Evolutionary conservation across 1,140 invertebrate species (phyloP), one percentile per base, ranked within the genome.

Genomic region (Leptestheria dahalacensis): DNA sequence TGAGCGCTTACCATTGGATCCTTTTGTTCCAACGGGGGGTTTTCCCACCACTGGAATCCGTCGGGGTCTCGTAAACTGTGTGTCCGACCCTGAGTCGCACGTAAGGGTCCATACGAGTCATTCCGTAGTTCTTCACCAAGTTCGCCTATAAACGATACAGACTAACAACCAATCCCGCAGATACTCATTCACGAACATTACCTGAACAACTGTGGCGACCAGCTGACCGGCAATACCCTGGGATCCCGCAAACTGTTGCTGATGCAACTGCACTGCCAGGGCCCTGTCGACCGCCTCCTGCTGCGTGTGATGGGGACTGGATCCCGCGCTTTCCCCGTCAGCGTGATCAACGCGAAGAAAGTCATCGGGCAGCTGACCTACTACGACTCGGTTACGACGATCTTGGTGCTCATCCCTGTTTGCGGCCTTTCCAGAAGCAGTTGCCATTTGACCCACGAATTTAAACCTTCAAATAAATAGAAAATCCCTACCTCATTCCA

Each of bases 91-190:
- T 78, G 50, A 97, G 69, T 65, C 92, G 77, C n/a, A 89, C 89
- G 72, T 97, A 97, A 0, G 92, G 92, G 74, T 97, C 92, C 93
- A 97, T 97, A 62, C 88, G 78, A 2, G 90, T 89, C 64, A 97
- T 77, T 33, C 94, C 93, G 82, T 97, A 98, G 73, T 97, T 97
- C 74, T 97, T 96, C 1, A 84, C 83, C 56, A 98, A 75, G 74
- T 91, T 93, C 9, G 92, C 86, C 79, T 86, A 65, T 48, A 71
- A 70, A 63, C 47, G n/a, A n/a, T n/a, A n/a, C n/a, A n/a, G n/a
- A 60, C 33, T 33, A 62, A 59, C 66, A 20, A 54, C 41, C 2
- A 49, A 29, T 41, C 33, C 15, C 33, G n/a, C n/a, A n/a, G n/a
- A n/a, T n/a, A n/a, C n/a, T n/a, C n/a, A n/a, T n/a, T n/a, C n/a